Percentiles rank a stretch among this genome's conserved stretches.
Evolutionary conservation across 2,888 invertebrate species (phyloP).

Genomic region (Agapetus fuscipes): DNA sequence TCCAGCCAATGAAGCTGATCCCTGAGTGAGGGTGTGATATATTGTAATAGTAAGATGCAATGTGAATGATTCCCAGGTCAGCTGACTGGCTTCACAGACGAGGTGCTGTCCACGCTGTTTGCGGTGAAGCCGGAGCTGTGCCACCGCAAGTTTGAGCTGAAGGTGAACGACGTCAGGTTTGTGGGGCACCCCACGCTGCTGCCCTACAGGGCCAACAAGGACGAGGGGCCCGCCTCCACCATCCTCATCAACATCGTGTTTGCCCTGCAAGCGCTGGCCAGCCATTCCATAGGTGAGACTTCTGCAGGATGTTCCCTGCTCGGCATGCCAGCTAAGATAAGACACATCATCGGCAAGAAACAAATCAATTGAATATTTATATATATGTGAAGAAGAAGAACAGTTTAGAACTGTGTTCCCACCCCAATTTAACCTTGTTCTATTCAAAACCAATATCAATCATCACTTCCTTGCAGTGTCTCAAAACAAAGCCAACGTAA

Average conservation of each 20-base stretch:
- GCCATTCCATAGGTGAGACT: conserved; percentile 69
- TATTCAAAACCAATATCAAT: too few species aligned
- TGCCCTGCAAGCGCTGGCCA: conserved; percentile 81
- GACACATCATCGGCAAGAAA: background rate
- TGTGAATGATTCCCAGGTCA: conserved; percentile 45
- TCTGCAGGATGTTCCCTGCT: background rate
- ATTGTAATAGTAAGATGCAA: too few species aligned
- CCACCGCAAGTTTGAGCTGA: conserved; percentile 85
- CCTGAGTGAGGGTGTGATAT: too few species aligned
- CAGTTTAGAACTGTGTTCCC: too few species aligned
- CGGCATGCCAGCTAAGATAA: background rate
- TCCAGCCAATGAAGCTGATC: too few species aligned
- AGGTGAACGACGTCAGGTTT: conserved; percentile 92
- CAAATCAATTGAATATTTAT: too few species aligned
- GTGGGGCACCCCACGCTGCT: conserved; percentile 87
- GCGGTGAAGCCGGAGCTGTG: conserved; percentile 86
- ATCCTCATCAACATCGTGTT: conserved; percentile 84
- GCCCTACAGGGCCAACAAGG: conserved; percentile 56
- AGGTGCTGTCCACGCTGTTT: conserved; percentile 78
- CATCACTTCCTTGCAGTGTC: too few species aligned
- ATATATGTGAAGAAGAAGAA: too few species aligned
- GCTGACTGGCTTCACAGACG: conserved; percentile 69
- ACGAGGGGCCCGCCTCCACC: conserved; percentile 55
- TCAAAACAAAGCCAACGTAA: too few species aligned
- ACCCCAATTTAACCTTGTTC: too few species aligned